Evolutionary conservation across 1,140 invertebrate species (phyloP).

Genomic region (Hylaeus anthracinus): DNA sequence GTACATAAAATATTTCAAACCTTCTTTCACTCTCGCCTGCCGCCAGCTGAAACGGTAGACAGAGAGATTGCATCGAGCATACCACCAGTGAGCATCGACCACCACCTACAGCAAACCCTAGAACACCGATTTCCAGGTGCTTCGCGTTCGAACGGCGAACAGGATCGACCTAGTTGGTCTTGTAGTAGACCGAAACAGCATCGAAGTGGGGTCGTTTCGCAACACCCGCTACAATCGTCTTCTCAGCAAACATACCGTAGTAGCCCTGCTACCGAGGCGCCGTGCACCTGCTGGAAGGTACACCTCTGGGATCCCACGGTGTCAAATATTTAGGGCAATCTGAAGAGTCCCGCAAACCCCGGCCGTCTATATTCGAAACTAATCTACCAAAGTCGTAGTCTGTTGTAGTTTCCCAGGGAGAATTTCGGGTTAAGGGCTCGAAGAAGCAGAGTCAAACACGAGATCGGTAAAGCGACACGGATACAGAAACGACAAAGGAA

Average conservation of each 20-base stretch:
- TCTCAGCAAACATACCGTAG: not conserved
- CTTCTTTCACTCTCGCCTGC: too few species aligned
- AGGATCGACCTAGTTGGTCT: not conserved
- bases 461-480: not conserved
- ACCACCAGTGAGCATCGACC: not conserved
- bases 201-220: not conserved
- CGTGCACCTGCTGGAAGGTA: not conserved
- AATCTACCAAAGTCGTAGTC: slow-evolving; percentile 67
- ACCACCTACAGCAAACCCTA: not conserved
- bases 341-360: slow-evolving; percentile 54
- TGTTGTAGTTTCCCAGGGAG: not conserved
- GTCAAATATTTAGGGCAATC: slow-evolving; percentile 72
- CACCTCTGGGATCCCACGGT: slow-evolving; percentile 25
- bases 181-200: not conserved
- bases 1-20: too few species aligned
- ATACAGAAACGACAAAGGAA: not conserved
- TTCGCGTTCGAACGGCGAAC: too few species aligned
- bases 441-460: too few species aligned
- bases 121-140: not conserved
- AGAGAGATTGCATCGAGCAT: too few species aligned
- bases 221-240: not conserved
- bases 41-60: too few species aligned
- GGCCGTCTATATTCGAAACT: slow-evolving; percentile 68
- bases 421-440: not conserved
- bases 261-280: not conserved